Evolutionary conservation across 92 coral and sea anemone genomes (phyloP).

Genomic region (Epizoanthus illoricatus): DNA sequence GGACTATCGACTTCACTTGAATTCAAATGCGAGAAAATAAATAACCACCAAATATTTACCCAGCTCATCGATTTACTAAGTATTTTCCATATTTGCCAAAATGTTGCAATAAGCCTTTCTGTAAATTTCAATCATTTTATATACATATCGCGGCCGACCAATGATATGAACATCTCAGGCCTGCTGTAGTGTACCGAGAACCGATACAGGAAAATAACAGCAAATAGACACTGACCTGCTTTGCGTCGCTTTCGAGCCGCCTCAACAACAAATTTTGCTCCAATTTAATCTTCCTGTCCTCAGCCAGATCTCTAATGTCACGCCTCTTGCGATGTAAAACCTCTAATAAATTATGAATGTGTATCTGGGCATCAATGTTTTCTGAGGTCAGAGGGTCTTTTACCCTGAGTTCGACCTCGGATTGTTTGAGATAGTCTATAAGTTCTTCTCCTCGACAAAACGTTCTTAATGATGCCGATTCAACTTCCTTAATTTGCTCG

Average conservation of each 20-base stretch:
- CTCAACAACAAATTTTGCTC: slow-evolving; percentile 87
- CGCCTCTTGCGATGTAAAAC: slow-evolving; percentile 92
- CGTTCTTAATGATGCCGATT: slow-evolving; percentile 88
- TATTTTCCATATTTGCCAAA: too few species aligned
- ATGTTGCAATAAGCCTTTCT: too few species aligned
- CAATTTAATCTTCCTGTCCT: slow-evolving; percentile 81
- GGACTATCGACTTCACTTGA: too few species aligned
- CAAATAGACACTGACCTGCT: slow-evolving; percentile 66
- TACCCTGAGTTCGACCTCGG: slow-evolving; percentile 95
- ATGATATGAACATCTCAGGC: too few species aligned
- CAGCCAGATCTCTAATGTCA: slow-evolving; percentile 89
- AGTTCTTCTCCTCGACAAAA: slow-evolving; percentile 99
- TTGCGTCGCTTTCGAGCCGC: slow-evolving; percentile 95
- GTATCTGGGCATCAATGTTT: slow-evolving; percentile 98
- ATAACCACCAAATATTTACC: too few species aligned
- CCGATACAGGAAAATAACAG: too few species aligned
- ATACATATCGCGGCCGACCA: too few species aligned
- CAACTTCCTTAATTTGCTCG: slow-evolving; percentile 86
- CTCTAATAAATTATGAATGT: slow-evolving; percentile 91
- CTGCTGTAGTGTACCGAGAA: not conserved
- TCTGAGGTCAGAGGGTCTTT: slow-evolving; percentile 87
- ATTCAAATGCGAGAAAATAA: too few species aligned
- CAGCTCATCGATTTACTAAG: too few species aligned
- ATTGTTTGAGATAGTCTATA: slow-evolving; percentile 87
- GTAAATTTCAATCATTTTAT: too few species aligned